phyloP scores from a whole-genome alignment of 2,888 invertebrate species.

The Volucella zonaria region DNA sequence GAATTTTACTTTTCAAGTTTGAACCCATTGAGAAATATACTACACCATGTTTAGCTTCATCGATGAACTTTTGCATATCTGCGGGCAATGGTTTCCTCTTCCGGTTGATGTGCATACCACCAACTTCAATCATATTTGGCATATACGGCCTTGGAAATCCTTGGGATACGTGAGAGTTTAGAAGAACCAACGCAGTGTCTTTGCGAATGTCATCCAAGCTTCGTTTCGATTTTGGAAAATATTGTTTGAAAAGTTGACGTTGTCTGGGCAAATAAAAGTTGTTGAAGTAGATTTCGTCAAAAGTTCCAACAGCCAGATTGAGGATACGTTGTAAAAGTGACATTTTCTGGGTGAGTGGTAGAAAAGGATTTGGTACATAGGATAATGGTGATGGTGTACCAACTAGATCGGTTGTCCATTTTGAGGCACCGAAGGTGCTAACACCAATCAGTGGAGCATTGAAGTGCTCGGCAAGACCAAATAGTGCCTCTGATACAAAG shows the following conservation, averaged over 20 bases:
- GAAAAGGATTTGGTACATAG: conserved; percentile 78
- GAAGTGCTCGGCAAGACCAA: no score
- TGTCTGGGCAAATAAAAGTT: conserved; percentile 79
- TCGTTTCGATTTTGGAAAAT: no score
- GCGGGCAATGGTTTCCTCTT: conserved; percentile 78
- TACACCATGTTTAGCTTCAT: conserved; percentile 82
- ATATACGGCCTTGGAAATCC: no score
- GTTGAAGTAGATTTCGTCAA: conserved; percentile 76
- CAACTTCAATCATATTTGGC: no score
- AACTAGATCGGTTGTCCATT: conserved; percentile 79
- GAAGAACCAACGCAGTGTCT: no score
- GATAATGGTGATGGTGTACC: conserved; percentile 80
- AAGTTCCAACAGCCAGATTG: conserved; percentile 78
- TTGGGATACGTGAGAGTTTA: no score
- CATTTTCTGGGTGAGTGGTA: conserved; percentile 80
- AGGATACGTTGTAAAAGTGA: conserved; percentile 78
- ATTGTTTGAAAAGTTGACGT: conserved; percentile 9
- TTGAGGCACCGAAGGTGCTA: conserved; percentile 78
- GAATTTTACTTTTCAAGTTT: conserved; percentile 77
- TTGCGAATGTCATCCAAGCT: no score
- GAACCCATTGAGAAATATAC: conserved; percentile 83
- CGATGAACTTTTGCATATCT: conserved; percentile 81
- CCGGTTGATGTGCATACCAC: conserved; percentile 74
- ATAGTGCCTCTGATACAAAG: no score
- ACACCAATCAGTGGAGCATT: no score